Evolutionary conservation across 2,797 vertebrate species (phyloP).

Genomic region (Sternarchorhynchus goeldii): DNA sequence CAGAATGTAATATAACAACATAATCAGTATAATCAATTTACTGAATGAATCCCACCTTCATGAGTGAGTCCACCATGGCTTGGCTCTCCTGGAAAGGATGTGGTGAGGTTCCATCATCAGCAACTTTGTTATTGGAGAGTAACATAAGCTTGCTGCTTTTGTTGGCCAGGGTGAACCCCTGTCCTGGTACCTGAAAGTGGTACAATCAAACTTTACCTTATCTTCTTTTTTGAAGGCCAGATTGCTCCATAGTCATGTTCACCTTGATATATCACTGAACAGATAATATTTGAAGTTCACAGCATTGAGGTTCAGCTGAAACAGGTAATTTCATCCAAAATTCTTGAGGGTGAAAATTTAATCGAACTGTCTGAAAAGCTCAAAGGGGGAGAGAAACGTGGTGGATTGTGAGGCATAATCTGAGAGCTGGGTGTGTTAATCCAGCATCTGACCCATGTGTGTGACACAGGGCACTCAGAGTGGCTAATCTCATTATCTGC

Average conservation of each 20-base stretch:
- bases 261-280: conserved; percentile 19
- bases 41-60: conserved; percentile 71
- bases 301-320: conserved; percentile 11
- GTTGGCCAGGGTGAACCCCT: conserved; percentile 32
- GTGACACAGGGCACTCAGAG: conserved; percentile 70
- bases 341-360: conserved; percentile 8
- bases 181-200: conserved; percentile 47
- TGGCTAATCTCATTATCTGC: conserved; percentile 79
- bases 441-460: conserved; percentile 76
- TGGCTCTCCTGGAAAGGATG: conserved; percentile 69
- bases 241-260: conserved; percentile 46
- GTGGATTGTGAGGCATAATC: conserved; percentile 59
- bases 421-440: conserved; percentile 71
- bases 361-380: conserved; percentile 17
- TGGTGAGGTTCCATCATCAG: conserved; percentile 67
- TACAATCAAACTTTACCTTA: conserved; percentile 51
- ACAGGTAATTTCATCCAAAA: not conserved
- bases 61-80: conserved; percentile 74
- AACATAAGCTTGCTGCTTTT: conserved; percentile 69
- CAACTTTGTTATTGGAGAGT: conserved; percentile 78
- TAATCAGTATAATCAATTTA: not conserved
- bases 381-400: conserved; percentile 40
- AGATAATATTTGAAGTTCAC: conserved; percentile 16
- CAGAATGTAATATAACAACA: not conserved
- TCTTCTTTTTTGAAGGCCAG: conserved; percentile 47